Evolutionary conservation across 2,113 vertebrate species (phyloP), one percentile per base, ranked within the genome.

Genomic region (Salvator merianae): DNA sequence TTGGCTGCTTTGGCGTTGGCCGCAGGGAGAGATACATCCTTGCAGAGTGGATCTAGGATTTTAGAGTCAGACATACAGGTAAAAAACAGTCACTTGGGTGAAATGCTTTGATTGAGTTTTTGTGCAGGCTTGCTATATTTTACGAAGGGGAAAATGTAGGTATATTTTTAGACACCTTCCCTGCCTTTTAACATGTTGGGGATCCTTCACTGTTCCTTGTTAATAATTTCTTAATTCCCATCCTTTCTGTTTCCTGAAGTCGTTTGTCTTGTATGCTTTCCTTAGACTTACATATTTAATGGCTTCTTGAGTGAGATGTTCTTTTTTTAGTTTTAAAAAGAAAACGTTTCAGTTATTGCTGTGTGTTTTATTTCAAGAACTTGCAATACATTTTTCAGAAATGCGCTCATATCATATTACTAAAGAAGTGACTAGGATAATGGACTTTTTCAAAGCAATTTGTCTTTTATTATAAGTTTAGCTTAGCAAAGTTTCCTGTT

Each of bases 1-100:
- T 77, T 81, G 55, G 40, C 84, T 90, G 86, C 87, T 88, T 87
- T 82, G 82, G 68, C 83, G 81, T 84, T 86, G 88, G 84, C 91
- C 78, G 69, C 69, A 79, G 79, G 68, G 72, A 65, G 66, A 32
- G 32, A 68, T 76, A 82, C 83, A 85, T 84, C 83, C 82, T 83
- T 63, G 81, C 88, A 87, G 26, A 81, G 77, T 87, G 88, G 88
- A 93, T 91, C 86, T 87, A 89, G 79, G 83, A 83, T 91, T 91
- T 87, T 47, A 83, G 82, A 78, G 90, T 86, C 72, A 22, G 77
- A 50, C 79, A 87, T 91, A 92, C 94, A 95, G 96, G 96, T 97
- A 94, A 95, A 59, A 82, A 76, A 69, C 24, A 83, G 2, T 1
- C 6, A 43, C 77, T 72, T 7, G 72, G 81, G 2, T 47, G 63